Conservation (phyloP, 2,888 invertebrate genomes). For the Lepidochitona cinerea region DNA sequence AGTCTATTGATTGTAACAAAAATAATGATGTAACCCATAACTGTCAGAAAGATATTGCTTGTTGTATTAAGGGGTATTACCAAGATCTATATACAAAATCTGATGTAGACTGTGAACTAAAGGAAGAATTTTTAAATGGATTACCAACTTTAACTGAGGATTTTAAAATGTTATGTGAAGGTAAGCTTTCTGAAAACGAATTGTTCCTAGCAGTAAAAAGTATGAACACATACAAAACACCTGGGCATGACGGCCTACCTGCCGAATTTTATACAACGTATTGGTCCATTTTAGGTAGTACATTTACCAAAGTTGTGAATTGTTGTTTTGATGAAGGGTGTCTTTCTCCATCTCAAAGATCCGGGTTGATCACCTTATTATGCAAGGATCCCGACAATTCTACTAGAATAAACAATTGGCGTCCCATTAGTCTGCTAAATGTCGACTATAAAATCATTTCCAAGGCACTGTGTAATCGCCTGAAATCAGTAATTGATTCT, state of each 20-base stretch:
- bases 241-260: background rate
- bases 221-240: background rate
- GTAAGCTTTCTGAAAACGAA: background rate
- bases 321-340: conserved; percentile 16
- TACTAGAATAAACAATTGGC: conserved; percentile 32
- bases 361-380: conserved; percentile 27
- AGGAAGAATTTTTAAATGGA: background rate
- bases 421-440: conserved; percentile 40
- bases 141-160: background rate
- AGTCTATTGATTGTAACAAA: background rate
- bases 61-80: background rate
- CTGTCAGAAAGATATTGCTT: background rate
- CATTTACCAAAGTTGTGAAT: conserved; percentile 8
- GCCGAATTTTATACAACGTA: background rate
- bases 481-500: conserved; percentile 24
- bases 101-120: background rate
- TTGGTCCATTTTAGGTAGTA: background rate
- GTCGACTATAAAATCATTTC: conserved; percentile 39
- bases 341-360: conserved; percentile 19
- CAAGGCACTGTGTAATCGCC: conserved; percentile 30
- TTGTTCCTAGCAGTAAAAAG: background rate
- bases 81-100: background rate
- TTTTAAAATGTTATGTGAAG: background rate
- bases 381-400: conserved; percentile 32
- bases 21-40: background rate